A percentile compares a stretch with the other conserved stretches of the same genome.
Evolutionary conservation across 2,797 vertebrate species (phyloP).

Genomic region (Salmo trutta): DNA sequence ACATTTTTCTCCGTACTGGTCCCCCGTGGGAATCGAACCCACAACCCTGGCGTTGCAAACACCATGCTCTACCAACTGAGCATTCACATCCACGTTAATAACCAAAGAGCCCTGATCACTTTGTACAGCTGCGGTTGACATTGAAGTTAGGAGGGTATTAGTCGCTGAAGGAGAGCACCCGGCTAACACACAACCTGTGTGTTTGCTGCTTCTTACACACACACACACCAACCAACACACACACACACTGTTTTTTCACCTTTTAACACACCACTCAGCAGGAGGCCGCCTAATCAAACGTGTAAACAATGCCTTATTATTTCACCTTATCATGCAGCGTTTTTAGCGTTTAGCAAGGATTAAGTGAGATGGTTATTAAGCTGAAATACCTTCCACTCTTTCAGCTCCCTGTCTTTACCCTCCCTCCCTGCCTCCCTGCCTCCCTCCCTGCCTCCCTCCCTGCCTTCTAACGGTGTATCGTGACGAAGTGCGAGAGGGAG

Average conservation of each 20-base stretch:
- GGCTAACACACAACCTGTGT: background rate
- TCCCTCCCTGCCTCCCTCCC: background rate
- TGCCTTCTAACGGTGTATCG: background rate
- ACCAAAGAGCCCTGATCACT: background rate
- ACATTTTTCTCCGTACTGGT: too few relatives aligned
- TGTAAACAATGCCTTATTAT: slow-evolving; percentile 24
- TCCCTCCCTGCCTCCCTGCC: too few relatives aligned
- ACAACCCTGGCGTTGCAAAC: too few relatives aligned
- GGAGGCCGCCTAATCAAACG: slow-evolving; percentile 16
- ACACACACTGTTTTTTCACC: background rate
- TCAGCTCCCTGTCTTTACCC: slow-evolving; percentile 5
- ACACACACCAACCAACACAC: too few relatives aligned
- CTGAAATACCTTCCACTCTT: background rate
- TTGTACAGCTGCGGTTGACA: slow-evolving; percentile 22
- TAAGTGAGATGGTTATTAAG: slow-evolving; percentile 4
- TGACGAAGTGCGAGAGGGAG: background rate
- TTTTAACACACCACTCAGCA: background rate
- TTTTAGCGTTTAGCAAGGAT: background rate
- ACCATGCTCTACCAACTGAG: too few relatives aligned
- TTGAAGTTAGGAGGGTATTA: background rate
- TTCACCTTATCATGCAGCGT: background rate
- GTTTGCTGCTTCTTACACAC: background rate
- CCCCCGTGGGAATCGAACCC: too few relatives aligned
- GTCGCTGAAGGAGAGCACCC: background rate
- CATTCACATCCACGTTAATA: background rate